Evolutionary conservation across 2,888 invertebrate species (phyloP), one percentile per base, ranked within the genome.

Genomic region (Druceiella hillmani): DNA sequence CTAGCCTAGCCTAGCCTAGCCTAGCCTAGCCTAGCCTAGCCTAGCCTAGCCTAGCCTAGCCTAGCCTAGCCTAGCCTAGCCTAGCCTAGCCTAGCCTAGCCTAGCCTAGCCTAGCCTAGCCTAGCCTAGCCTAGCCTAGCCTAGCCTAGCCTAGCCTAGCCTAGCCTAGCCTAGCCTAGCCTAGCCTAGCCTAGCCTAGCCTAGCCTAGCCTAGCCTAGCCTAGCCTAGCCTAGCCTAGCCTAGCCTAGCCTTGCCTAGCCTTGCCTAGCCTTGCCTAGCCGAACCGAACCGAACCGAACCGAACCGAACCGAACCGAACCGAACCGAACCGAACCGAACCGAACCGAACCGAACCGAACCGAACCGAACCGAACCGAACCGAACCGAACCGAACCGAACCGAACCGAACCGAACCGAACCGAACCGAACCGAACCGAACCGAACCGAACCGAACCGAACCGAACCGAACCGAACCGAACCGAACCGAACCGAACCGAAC

Each of bases 101-200:
- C 44, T 44, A 44, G 41, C 45, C 45, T 45, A 45, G 41, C 42
- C 45, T 45, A 45, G 41, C 45, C 45, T 45, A 45, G 41, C 45
- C 45, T 45, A 45, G 41, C 45, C 42, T 45, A 45, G 43, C 45
- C 45, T 45, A 45, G 41, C 45, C 42, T 45, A 45, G 41, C 45
- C 42, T 45, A 45, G 41, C 45, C 45, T 45, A 45, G 41, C 45
- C 45, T 45, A 45, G 41, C 45, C 42, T 42, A 42, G 38, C 45
- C 35, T 35, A 35, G 25, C 35, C 35, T 35, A 35, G 25, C 35
- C 35, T 35, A 30, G 24, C 30, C 30, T 36, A 30, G 20, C 24
- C 22, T 36, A 22, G 24, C 33, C 25, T 33, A 32, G 20, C 32
- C 32, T 32, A 32, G 24, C 33, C 33, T 20, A 33, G 13, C 33